Percentiles rank a stretch among this genome's conserved stretches.
phyloP scores from a whole-genome alignment of 1,140 invertebrate genomes.

The Telenomus remus region DNA sequence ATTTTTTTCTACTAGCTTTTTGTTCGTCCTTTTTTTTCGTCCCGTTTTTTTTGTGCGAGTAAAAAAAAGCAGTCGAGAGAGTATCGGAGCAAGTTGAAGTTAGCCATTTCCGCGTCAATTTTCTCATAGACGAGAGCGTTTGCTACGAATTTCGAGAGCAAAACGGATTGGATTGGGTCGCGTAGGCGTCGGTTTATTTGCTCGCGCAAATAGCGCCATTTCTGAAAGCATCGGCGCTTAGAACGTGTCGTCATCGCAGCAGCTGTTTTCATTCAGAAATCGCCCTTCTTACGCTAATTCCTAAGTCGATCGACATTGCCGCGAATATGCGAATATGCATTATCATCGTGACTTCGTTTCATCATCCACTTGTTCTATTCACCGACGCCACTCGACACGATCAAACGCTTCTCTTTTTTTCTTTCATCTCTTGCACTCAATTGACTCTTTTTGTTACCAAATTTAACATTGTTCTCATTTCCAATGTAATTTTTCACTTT shows the following conservation, averaged over 20 bases:
- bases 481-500: too few species aligned
- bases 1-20: too few species aligned
- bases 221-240: slow-evolving; percentile 30
- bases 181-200: slow-evolving; percentile 61
- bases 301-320: slow-evolving; percentile 62
- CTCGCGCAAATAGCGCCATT: slow-evolving; percentile 62
- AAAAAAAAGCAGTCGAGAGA: slow-evolving; percentile 6
- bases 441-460: too few species aligned
- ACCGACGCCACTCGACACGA: slow-evolving; percentile 1
- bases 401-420: neutral
- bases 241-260: slow-evolving; percentile 69
- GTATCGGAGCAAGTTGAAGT: neutral
- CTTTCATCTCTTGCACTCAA: neutral
- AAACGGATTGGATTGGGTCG: slow-evolving; percentile 27
- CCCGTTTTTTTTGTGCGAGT: too few species aligned
- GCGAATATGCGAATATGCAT: slow-evolving; percentile 25
- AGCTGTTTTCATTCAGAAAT: slow-evolving; percentile 72
- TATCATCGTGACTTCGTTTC: slow-evolving; percentile 36
- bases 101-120: neutral
- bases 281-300: slow-evolving; percentile 67
- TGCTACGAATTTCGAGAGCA: slow-evolving; percentile 17
- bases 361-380: slow-evolving; percentile 1
- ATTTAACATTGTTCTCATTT: too few species aligned
- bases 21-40: too few species aligned
- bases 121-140: neutral